Percentiles rank a stretch among this genome's conserved stretches.
phyloP scores from a whole-genome alignment of 2,888 invertebrate species.

The Thymelicus lineola region DNA sequence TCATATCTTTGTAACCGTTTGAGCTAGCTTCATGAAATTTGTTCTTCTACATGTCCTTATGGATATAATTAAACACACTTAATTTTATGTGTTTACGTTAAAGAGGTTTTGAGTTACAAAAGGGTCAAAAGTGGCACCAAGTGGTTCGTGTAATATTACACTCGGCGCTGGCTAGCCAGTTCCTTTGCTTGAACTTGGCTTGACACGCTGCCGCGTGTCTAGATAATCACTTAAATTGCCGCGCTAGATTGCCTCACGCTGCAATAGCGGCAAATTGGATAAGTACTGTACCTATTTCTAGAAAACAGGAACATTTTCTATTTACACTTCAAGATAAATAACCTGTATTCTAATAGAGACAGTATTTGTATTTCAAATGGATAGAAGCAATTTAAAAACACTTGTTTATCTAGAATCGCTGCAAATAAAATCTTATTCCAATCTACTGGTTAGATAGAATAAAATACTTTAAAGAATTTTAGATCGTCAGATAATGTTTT shows the following conservation, averaged over 20 bases:
- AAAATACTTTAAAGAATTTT: neutral
- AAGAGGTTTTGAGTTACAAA: no score
- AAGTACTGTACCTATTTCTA: constrained; percentile 28
- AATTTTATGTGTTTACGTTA: no score
- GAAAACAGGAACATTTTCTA: constrained; percentile 16
- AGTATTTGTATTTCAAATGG: constrained; percentile 4
- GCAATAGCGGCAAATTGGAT: constrained; percentile 35
- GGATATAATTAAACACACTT: no score
- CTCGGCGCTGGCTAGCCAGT: no score
- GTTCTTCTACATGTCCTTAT: no score
- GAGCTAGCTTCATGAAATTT: no score
- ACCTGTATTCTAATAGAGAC: constrained; percentile 1
- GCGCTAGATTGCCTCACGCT: constrained; percentile 31
- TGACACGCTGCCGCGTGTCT: no score
- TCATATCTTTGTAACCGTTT: no score
- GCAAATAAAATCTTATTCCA: neutral
- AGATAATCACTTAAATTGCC: constrained; percentile 34
- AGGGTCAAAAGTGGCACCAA: no score
- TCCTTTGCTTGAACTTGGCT: no score
- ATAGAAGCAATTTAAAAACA: neutral
- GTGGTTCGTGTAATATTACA: no score
- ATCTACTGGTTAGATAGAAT: neutral
- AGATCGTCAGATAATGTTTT: no score
- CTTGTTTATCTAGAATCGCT: neutral
- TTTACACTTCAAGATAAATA: constrained; percentile 23